Base-by-base conservation (phyloP, 30 jellyfish, hydroid and myxozoan species). In the Turritopsis dohrnii region DNA sequence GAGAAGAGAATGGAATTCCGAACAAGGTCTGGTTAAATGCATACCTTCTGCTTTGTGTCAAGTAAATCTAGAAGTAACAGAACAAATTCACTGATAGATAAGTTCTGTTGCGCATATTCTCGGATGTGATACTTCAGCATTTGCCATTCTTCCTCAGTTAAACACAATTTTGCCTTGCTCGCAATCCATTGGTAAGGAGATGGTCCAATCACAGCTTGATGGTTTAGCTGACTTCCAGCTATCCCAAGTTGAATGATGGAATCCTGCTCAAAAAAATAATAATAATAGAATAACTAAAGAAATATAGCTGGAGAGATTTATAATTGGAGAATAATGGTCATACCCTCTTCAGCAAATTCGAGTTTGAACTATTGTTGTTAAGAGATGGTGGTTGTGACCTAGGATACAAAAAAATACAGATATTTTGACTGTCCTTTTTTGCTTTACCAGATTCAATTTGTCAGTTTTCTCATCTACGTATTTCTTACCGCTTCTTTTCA, bases 171-270 rank as follows among this genome's bases (percentile, higher is more conserved):
- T 9, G 95, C 98, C 80, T 93, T 86, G 65, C 86, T 96, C 65
- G 84, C 94, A 21, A 93, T 81, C 80, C 77, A 72, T 52, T 89
- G 77, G 22, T 84, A 89, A 41, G 96, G 77, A 0, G 96, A 79
- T 1, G 90, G 97, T 1, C 95, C 96, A 29, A 86, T 84, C 13
- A 85, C 85, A 1, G 96, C 79, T 71, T 85, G 96, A 52, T 93
- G 98, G 22, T 80, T 82, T 3, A 89, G 79, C 79, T 88, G 98
- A 18, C 93, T 83, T 20, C 98, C 98, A 0, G 96, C 96, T 26
- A 93, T 81, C 9, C 98, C 98, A 52, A 81, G 96, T 71, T 95
- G 94, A 71, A 93, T 66, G 79, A 72, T 83, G 9, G 96, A 75
- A 71, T 79, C 79, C 97, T 91, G 74, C 18, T 86, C 28, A 16